Percentiles rank a stretch among this genome's conserved stretches.
phyloP scores from a whole-genome alignment of 35 echinoderm and acorn worm species.

The Ptychodera flava region DNA sequence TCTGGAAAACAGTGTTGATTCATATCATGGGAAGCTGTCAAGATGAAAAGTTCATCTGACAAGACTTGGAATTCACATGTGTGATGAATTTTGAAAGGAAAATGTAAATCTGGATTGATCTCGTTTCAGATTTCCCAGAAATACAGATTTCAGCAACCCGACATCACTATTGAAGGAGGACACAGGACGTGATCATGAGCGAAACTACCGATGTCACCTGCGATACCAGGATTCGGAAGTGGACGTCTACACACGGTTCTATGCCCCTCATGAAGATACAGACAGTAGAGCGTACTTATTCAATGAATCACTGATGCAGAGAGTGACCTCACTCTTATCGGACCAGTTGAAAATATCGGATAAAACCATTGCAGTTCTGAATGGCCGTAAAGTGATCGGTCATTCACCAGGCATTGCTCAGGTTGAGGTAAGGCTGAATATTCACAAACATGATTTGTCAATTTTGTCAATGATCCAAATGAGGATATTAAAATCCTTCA shows the following conservation, averaged over 20 bases:
- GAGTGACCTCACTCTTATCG: conserved; percentile 8
- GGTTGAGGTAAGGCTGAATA: conserved; percentile 13
- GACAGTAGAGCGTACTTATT: conserved; percentile 30
- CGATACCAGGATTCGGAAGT: conserved; percentile 44
- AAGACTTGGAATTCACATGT: too few species aligned
- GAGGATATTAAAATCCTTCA: not conserved
- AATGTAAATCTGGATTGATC: too few species aligned
- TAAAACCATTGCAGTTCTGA: not conserved
- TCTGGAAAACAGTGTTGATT: too few species aligned
- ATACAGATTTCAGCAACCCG: not conserved
- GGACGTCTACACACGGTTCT: conserved; percentile 48
- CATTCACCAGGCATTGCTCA: conserved; percentile 13
- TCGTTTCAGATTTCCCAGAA: not conserved
- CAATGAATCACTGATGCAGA: conserved; percentile 23
- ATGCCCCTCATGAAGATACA: conserved; percentile 25
- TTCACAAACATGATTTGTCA: not conserved
- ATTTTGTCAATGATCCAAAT: not conserved
- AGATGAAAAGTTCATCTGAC: too few species aligned
- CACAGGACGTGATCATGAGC: conserved; percentile 4
- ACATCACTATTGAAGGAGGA: not conserved
- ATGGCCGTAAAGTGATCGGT: conserved; percentile 20
- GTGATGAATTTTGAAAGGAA: too few species aligned
- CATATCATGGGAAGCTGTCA: too few species aligned
- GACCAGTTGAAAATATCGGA: conserved; percentile 5
- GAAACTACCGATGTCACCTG: conserved; percentile 42